phyloP scores from a whole-genome alignment of 1,140 invertebrate genomes.

The Olivierus martensii region DNA sequence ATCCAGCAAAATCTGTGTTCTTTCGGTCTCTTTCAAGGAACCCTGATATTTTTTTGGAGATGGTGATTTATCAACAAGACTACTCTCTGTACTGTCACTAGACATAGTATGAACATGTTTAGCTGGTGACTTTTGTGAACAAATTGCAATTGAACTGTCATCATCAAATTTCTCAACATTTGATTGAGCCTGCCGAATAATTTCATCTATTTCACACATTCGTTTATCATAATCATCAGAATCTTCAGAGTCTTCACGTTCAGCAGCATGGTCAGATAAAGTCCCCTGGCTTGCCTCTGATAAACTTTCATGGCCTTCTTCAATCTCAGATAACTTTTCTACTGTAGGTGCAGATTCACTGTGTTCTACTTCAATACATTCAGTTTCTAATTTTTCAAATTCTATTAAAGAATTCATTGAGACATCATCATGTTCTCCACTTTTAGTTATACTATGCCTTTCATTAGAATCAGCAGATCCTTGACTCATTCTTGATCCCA shows the following conservation, averaged over 20 bases:
- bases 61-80: neutral
- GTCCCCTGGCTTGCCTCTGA: conserved; percentile 44
- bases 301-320: conserved; percentile 47
- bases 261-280: neutral
- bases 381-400: conserved; percentile 78
- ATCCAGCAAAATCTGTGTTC: neutral
- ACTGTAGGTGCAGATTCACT: conserved; percentile 62
- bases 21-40: neutral
- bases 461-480: conserved; percentile 15
- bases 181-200: conserved; percentile 45
- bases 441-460: conserved; percentile 30
- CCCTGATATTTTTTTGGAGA: neutral
- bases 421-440: conserved; percentile 69
- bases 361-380: conserved; percentile 59
- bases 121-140: neutral
- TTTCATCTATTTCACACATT: conserved; percentile 59
- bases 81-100: conserved; percentile 5
- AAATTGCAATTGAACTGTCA: neutral
- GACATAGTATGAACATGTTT: neutral
- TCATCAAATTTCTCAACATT: conserved; percentile 43
- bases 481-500: conserved; percentile 5
- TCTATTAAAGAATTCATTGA: conserved; percentile 80
- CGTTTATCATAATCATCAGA: conserved; percentile 50
- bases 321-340: conserved; percentile 55
- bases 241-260: conserved; percentile 22